A percentile compares a stretch with the other conserved stretches of the same genome.
Evolutionary conservation across 1,140 invertebrate genomes (phyloP).

Genomic region (Scaptodrosophila lebanonensis): DNA sequence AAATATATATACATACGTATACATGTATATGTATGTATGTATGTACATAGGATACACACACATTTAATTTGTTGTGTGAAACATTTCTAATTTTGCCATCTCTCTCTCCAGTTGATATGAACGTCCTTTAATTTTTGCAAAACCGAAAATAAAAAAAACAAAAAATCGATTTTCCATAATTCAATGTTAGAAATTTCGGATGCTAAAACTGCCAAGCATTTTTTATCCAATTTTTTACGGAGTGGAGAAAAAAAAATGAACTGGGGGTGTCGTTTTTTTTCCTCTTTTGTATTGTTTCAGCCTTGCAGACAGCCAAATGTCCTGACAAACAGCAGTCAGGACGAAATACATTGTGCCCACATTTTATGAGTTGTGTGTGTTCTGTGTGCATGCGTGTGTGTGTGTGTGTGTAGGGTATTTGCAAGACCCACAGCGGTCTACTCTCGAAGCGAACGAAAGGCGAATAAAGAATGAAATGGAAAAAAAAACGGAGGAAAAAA

Average conservation of each 20-base stretch:
- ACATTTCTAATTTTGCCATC: too few relatives aligned
- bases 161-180: constrained; percentile 73
- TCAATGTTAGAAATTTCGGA: constrained; percentile 71
- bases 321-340: constrained; percentile 8
- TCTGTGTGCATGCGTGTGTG: too few relatives aligned
- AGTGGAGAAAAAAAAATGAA: constrained; percentile 57
- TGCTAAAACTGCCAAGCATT: constrained; percentile 70
- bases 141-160: too few relatives aligned
- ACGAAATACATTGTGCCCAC: neutral
- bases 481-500: constrained; percentile 58
- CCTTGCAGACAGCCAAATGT: constrained; percentile 7
- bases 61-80: too few relatives aligned
- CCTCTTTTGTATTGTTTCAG: neutral
- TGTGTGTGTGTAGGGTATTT: constrained; percentile 35
- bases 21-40: neutral
- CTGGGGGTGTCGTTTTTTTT: constrained; percentile 49
- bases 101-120: too few relatives aligned
- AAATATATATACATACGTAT: neutral
- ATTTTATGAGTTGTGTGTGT: too few relatives aligned
- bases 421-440: neutral
- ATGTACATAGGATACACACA: too few relatives aligned
- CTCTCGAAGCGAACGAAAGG: constrained; percentile 1
- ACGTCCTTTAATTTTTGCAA: constrained; percentile 49
- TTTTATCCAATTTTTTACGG: constrained; percentile 73
- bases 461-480: constrained; percentile 13